phyloP scores from a whole-genome alignment of 2,797 vertebrate species.

The Bryconaethiops microstoma region DNA sequence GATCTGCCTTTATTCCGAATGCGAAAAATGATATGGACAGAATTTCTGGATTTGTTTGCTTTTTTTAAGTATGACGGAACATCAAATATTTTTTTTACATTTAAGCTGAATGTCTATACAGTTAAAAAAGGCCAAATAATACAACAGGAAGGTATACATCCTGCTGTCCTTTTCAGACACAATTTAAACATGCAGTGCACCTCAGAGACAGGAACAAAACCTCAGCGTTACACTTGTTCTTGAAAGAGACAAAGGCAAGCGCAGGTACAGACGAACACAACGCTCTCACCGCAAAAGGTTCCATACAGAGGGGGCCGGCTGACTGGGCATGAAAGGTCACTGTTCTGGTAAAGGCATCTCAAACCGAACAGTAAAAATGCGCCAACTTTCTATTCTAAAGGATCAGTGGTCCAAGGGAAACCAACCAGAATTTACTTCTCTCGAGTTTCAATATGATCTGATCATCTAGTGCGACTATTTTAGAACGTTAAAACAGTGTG shows the following conservation, averaged over 20 bases:
- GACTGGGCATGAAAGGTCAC: conserved; percentile 43
- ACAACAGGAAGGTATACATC: conserved; percentile 33
- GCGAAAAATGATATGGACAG: background rate
- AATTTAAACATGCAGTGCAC: conserved; percentile 5
- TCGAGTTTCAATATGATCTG: background rate
- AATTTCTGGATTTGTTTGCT: background rate
- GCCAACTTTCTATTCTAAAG: background rate
- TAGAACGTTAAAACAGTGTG: background rate
- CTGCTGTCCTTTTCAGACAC: conserved; percentile 31
- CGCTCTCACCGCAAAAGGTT: conserved; percentile 58
- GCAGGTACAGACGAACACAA: conserved; percentile 32
- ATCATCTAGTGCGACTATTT: background rate
- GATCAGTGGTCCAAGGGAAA: too few species aligned
- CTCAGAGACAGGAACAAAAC: conserved; percentile 21
- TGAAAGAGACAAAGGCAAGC: conserved; percentile 31
- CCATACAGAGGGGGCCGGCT: conserved; percentile 46
- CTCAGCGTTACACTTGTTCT: conserved; percentile 4
- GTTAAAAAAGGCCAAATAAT: conserved; percentile 3
- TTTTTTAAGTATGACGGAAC: background rate
- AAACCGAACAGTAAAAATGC: conserved; percentile 1
- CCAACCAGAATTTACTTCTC: background rate
- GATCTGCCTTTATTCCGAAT: background rate
- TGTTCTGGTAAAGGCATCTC: conserved; percentile 42
- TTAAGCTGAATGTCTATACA: background rate
- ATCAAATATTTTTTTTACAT: background rate